Evolutionary conservation across 2,888 invertebrate genomes (phyloP), one percentile per base, ranked within the genome.

Genomic region (Papilio demoleus): DNA sequence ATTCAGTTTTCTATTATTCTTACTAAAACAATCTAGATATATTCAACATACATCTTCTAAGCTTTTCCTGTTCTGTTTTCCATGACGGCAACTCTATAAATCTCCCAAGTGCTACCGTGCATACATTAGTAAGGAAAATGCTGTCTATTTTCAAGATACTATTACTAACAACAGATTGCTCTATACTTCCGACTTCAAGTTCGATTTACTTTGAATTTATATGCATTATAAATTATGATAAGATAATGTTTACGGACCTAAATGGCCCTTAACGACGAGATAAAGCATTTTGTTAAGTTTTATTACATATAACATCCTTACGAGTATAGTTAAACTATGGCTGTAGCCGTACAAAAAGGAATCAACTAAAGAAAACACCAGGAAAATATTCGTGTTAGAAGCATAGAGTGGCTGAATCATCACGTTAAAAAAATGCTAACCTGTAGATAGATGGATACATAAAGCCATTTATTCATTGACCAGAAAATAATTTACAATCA

Each of bases 101-200:
- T 53, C 53, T 53, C 24, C 1, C 27, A 8, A 6, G 27, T n/a
- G 53, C 53, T 53, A 53, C 53, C 24, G 27, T 50, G 53, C 27
- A 53, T 53, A 27, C 53, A 53, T 53, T 53, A 53, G 22, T 27
- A 24, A 27, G 53, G 14, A 27, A 53, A 24, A 27, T 27, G 27
- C 27, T 27, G 50, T 50, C 24, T 53, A 27, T 53, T 53, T 53
- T n/a, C 53, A 14, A 27, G 53, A 53, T 53, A 27, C 53, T 53
- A 53, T 53, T 53, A 53, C 53, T 6, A 27, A 53, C 24, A 27
- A 53, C 27, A 27, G n/a, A 53, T 53, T 53, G 53, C 24, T 53
- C 53, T 53, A 5, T 22, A 53, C 53, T 53, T 53, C 53, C 53
- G 50, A 50, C 50, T 24, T n/a, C n/a, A n/a, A n/a, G n/a, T n/a